Evolutionary conservation across 2,888 invertebrate genomes (phyloP), one percentile per base, ranked within the genome.

Genomic region (Zele albiditarsus): DNA sequence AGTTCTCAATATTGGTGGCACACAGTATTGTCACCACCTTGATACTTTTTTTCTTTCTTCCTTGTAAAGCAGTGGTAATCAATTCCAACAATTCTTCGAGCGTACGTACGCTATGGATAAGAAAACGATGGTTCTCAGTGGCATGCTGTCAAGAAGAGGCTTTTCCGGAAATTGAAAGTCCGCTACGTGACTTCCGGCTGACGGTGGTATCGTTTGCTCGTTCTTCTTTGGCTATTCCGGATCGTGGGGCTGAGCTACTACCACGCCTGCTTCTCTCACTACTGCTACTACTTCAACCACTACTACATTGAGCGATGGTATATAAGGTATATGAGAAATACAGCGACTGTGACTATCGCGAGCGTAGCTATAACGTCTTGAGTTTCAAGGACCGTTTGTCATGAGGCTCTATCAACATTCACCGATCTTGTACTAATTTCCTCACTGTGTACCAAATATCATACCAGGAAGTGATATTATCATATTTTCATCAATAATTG

Each of bases 161-260:
- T 77, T 76, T 80, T 70, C 84, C 86, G 86, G 87, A 87, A 87
- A 87, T 87, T 87, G 86, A 87, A 86, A 85, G 84, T 86, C 86
- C 80, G 83, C 80, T 81, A 83, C 86, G 85, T 85, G 86, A 85
- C 83, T 84, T 85, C 84, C 86, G 82, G 78, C 74, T 58, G 70
- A 78, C 74, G 65, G 67, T 73, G 77, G 74, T 69, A 79, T 80
- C 76, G 77, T 76, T 74, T 75, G 80, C 77, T 75, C 71, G 78
- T 79, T 82, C 80, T 82, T 74, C 71, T 38, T 67, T 12, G 27
- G 73, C 28, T 27, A 33, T 60, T 62, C 49, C 27, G 42, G 57
- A 74, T 70, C 70, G 74, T 74, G 74, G 33, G 62, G n/a, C 20
- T 67, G 57, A 69, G 82, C 78, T 46, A 46, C 46, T 46, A n/a